Evolutionary conservation across 1,140 invertebrate species (phyloP).

Genomic region (Sminthurides bifidus): DNA sequence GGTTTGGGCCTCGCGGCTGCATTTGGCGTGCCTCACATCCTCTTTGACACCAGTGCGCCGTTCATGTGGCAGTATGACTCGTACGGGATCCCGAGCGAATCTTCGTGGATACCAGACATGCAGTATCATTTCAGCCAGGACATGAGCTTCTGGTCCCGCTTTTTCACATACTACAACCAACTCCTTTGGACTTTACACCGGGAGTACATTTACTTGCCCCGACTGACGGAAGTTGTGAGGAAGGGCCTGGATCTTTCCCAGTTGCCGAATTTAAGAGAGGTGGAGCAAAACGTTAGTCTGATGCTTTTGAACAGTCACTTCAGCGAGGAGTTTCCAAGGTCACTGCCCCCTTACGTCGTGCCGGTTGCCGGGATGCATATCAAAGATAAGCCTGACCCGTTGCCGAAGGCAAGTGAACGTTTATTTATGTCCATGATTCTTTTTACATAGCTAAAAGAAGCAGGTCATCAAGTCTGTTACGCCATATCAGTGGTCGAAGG

Average conservation of each 20-base stretch:
- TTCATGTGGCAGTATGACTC: constrained; percentile 8
- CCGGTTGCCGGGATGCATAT: constrained; percentile 16
- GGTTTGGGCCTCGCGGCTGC: constrained; percentile 54
- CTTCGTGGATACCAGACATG: constrained; percentile 13
- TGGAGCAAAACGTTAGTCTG: constrained; percentile 4
- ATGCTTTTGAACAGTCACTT: constrained; percentile 12
- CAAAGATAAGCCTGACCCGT: neutral
- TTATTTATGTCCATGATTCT: too few relatives aligned
- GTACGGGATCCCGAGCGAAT: constrained; percentile 6
- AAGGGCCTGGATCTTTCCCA: neutral
- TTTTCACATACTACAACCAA: neutral
- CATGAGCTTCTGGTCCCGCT: constrained; percentile 9
- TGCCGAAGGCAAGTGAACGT: neutral
- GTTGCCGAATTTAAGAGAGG: neutral
- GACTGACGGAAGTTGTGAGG: neutral
- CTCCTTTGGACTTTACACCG: neutral
- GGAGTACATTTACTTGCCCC: neutral
- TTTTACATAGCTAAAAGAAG: neutral
- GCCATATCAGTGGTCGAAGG: too few relatives aligned
- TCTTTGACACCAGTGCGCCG: neutral
- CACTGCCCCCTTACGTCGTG: constrained; percentile 7
- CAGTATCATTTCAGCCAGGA: neutral
- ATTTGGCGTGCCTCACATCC: constrained; percentile 40
- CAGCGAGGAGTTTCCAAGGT: constrained; percentile 3
- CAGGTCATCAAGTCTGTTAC: too few relatives aligned